phyloP scores from a whole-genome alignment of 1,140 invertebrate species.

The Tetramorium alpestre region DNA sequence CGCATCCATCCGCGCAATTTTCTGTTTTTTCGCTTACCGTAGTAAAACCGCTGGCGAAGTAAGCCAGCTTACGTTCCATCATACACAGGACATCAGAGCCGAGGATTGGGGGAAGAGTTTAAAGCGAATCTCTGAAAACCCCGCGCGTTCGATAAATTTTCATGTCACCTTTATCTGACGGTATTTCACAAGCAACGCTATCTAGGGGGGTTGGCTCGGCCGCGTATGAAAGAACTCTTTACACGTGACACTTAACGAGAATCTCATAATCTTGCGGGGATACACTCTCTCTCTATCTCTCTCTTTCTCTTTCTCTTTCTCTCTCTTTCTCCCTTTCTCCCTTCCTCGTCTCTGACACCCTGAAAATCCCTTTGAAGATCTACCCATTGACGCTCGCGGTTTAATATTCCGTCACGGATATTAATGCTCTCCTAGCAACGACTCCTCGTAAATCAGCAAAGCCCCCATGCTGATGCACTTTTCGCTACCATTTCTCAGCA shows the following conservation, averaged over 20 bases:
- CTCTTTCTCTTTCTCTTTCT: constrained; percentile 42
- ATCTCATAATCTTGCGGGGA: constrained; percentile 74
- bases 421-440: constrained; percentile 73
- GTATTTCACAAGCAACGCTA: constrained; percentile 65
- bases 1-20: not conserved
- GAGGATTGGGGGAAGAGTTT: constrained; percentile 18
- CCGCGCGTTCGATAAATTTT: constrained; percentile 62
- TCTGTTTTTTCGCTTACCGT: constrained; percentile 15
- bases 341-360: constrained; percentile 16
- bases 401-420: constrained; percentile 76
- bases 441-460: constrained; percentile 74
- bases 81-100: not conserved
- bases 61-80: constrained; percentile 30
- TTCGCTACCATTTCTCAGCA: constrained; percentile 67
- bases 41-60: constrained; percentile 11
- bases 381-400: constrained; percentile 74
- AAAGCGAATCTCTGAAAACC: constrained; percentile 55
- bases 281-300: constrained; percentile 29
- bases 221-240: constrained; percentile 73
- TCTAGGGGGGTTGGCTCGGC: constrained; percentile 22
- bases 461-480: constrained; percentile 68
- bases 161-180: constrained; percentile 61
- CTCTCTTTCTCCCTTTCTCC: constrained; percentile 28
- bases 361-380: constrained; percentile 74
- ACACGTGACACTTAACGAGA: constrained; percentile 75